Conservation (phyloP, 2,888 invertebrate genomes). For the Luffia ferchaultella region DNA sequence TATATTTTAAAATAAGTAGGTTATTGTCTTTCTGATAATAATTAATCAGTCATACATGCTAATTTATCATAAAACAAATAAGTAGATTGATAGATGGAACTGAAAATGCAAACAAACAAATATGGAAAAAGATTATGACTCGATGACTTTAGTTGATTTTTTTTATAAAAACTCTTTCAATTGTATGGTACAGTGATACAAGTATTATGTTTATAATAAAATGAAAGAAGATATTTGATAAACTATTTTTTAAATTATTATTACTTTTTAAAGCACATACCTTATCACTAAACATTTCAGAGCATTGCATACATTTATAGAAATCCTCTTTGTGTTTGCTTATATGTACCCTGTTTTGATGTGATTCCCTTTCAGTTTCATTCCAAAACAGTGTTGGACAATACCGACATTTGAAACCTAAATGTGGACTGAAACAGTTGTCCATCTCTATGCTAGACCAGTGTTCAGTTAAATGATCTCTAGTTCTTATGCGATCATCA, state of each 20-base stretch:
- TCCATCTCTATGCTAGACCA: conserved; percentile 38
- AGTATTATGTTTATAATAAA: no score
- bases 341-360: conserved; percentile 44
- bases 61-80: no score
- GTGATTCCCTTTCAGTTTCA: conserved; percentile 49
- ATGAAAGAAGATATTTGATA: no score
- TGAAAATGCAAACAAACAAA: no score
- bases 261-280: conserved; percentile 21
- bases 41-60: no score
- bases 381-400: conserved; percentile 60
- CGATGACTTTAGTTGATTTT: no score
- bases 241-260: not conserved
- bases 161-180: no score
- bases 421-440: conserved; percentile 54
- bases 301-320: conserved; percentile 47
- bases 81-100: no score
- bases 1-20: no score
- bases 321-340: conserved; percentile 35
- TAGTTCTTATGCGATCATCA: conserved; percentile 35
- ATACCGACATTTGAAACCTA: conserved; percentile 56
- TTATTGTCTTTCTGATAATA: no score
- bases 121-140: no score
- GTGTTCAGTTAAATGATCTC: conserved; percentile 42
- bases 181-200: no score
- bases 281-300: conserved; percentile 51